Evolutionary conservation across 2,797 vertebrate genomes (phyloP).

Genomic region (Picus viridis): DNA sequence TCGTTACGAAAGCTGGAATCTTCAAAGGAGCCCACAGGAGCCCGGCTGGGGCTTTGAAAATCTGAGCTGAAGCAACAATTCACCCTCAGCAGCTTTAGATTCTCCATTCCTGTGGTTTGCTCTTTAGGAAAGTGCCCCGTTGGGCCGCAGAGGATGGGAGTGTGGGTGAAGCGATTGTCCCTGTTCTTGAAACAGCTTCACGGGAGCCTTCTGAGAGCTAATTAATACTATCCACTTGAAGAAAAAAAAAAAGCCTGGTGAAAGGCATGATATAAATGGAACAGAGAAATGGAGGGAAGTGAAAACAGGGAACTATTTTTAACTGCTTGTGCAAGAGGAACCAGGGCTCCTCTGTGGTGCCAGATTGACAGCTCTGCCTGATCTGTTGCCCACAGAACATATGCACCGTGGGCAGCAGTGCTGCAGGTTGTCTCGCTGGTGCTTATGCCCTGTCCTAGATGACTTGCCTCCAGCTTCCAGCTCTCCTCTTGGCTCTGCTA

Average conservation of each 20-base stretch:
- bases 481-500: neutral
- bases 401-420: neutral
- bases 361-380: neutral
- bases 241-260: neutral
- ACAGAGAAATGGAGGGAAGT: neutral
- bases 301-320: neutral
- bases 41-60: constrained; percentile 25
- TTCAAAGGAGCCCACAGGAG: constrained; percentile 19
- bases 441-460: neutral
- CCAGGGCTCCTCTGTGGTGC: neutral
- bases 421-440: rapidly evolving
- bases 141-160: neutral
- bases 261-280: neutral
- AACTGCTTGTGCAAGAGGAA: neutral
- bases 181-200: neutral
- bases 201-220: constrained; percentile 16
- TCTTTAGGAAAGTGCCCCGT: constrained; percentile 20
- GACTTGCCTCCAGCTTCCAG: neutral
- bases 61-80: neutral
- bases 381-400: neutral
- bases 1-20: constrained; percentile 25
- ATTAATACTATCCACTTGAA: constrained; percentile 46
- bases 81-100: neutral
- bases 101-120: neutral
- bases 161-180: constrained; percentile 18